phyloP scores from a whole-genome alignment of 1,140 invertebrate genomes.

The Trinorchestia longiramus region DNA sequence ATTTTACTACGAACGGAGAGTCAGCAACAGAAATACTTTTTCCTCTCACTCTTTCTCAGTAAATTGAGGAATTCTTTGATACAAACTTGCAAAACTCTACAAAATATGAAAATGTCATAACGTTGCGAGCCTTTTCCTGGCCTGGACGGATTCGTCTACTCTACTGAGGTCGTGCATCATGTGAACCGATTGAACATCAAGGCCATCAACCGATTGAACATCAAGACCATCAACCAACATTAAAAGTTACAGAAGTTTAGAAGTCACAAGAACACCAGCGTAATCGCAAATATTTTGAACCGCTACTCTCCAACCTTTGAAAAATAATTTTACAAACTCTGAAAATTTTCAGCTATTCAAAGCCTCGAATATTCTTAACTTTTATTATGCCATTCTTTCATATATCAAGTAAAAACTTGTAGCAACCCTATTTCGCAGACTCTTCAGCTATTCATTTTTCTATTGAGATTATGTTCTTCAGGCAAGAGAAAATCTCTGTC shows the following conservation, averaged over 20 bases:
- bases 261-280: no score
- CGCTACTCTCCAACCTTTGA: neutral
- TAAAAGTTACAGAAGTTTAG: neutral
- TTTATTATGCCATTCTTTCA: neutral
- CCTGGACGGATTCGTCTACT: no score
- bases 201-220: neutral
- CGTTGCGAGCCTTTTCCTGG: no score
- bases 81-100: no score
- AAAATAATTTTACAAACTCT: neutral
- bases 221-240: neutral
- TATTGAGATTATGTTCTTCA: neutral
- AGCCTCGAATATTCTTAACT: neutral
- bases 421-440: neutral
- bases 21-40: neutral
- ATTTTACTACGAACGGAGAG: neutral
- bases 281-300: no score
- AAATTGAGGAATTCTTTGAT: no score
- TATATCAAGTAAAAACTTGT: neutral
- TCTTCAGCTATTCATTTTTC: neutral
- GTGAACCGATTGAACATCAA: neutral
- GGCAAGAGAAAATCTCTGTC: no score
- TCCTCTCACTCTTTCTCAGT: neutral
- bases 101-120: no score
- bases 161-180: no score
- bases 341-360: neutral